Conservation (phyloP, 1,140 invertebrate species). For the Drosophila orosa region DNA sequence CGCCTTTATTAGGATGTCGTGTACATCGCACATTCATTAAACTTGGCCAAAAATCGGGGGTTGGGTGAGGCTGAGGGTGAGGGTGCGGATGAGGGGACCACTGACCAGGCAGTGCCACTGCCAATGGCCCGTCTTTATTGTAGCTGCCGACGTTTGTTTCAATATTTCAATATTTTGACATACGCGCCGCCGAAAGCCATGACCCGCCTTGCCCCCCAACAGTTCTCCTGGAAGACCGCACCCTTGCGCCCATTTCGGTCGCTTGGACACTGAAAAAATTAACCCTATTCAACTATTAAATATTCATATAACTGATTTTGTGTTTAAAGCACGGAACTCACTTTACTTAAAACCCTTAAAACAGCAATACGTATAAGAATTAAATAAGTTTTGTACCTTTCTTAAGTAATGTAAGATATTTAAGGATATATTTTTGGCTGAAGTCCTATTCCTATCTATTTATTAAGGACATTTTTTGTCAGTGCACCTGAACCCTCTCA, state of each 20-base stretch:
- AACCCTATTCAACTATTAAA: background rate
- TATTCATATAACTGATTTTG: background rate
- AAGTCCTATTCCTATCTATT: background rate
- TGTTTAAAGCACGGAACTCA: too few species aligned
- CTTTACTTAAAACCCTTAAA: background rate
- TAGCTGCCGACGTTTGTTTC: conserved; percentile 61
- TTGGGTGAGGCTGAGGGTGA: background rate
- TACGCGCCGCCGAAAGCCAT: conserved; percentile 68
- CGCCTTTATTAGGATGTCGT: conserved; percentile 74
- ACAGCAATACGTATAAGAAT: background rate
- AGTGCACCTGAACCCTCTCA: conserved; percentile 38
- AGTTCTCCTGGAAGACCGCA: conserved; percentile 33
- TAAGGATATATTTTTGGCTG: background rate
- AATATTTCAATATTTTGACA: conserved; percentile 83
- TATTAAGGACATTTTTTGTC: background rate
- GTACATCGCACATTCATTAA: conserved; percentile 80
- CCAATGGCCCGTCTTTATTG: conserved; percentile 31
- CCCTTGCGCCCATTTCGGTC: conserved; percentile 28
- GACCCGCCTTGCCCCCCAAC: conserved; percentile 26
- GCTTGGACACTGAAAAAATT: conserved; percentile 9
- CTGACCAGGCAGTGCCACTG: conserved; percentile 35
- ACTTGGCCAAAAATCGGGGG: conserved; percentile 37
- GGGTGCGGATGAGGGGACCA: background rate
- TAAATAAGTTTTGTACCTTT: too few species aligned
- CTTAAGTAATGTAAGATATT: background rate